A percentile compares a stretch with the other conserved stretches of the same genome.
phyloP scores from a whole-genome alignment of 2,113 vertebrate genomes.

The Larimichthys polyactis region DNA sequence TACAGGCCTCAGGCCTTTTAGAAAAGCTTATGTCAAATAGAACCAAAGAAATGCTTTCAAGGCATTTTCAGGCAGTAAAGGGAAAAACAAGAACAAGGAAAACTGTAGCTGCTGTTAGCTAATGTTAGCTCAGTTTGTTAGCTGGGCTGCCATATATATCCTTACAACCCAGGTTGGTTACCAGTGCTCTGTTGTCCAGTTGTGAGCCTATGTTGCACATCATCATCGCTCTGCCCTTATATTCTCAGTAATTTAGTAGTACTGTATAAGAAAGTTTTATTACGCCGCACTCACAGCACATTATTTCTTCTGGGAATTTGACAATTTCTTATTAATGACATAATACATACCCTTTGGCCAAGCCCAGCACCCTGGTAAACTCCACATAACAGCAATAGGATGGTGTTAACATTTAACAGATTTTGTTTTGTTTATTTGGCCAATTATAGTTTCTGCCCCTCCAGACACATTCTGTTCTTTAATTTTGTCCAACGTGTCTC shows the following conservation, averaged over 20 bases:
- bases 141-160: not conserved
- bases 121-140: too few relatives aligned
- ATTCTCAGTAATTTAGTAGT: not conserved
- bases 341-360: conserved; percentile 24
- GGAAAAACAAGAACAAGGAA: not conserved
- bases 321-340: conserved; percentile 30
- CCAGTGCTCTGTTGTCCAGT: not conserved
- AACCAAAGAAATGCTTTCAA: conserved; percentile 8
- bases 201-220: not conserved
- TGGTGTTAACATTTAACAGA: conserved; percentile 27
- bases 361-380: conserved; percentile 33
- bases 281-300: conserved; percentile 9
- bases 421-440: conserved; percentile 37
- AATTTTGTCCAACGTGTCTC: conserved; percentile 42
- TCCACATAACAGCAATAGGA: conserved; percentile 11
- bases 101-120: too few relatives aligned
- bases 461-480: conserved; percentile 45
- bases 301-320: not conserved
- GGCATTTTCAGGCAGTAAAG: not conserved
- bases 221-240: not conserved
- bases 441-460: conserved; percentile 46
- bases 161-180: not conserved
- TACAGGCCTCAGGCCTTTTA: not conserved
- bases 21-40: not conserved
- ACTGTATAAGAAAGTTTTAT: not conserved